Percentiles rank a stretch among this genome's conserved stretches.
Evolutionary conservation across 2,113 vertebrate species (phyloP).

Genomic region (Erinaceus europaeus): DNA sequence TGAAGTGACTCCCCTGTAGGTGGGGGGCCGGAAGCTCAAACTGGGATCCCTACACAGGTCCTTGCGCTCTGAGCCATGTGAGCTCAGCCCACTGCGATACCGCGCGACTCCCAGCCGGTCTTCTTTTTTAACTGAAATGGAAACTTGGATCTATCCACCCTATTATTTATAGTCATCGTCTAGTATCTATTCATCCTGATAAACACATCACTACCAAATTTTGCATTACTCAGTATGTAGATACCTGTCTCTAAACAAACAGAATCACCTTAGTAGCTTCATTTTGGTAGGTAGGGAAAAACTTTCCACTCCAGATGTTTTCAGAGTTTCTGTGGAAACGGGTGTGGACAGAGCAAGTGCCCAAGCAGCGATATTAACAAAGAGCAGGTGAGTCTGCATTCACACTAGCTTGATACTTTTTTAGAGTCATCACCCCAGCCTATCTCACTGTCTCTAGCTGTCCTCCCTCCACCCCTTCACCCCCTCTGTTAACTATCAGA

Average conservation of each 20-base stretch:
- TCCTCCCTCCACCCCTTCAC: background rate
- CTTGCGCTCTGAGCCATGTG: too few species aligned
- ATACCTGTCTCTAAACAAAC: background rate
- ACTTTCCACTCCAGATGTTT: background rate
- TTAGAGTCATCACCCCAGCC: too few species aligned
- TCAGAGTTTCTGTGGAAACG: constrained; percentile 42
- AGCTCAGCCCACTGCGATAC: too few species aligned
- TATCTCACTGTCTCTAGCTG: background rate
- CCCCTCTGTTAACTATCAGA: background rate
- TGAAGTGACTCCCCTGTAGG: too few species aligned
- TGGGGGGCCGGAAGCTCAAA: too few species aligned
- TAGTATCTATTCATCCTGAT: background rate
- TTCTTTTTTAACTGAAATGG: too few species aligned
- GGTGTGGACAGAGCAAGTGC: constrained; percentile 31
- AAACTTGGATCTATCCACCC: background rate
- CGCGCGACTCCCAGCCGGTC: too few species aligned
- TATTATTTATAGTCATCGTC: background rate
- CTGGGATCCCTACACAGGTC: too few species aligned
- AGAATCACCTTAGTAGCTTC: constrained; percentile 43
- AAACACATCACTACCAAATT: background rate
- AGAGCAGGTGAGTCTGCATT: constrained; percentile 15
- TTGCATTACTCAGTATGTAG: constrained; percentile 4
- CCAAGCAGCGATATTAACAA: constrained; percentile 25
- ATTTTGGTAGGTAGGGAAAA: background rate
- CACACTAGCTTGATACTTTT: too few species aligned